Conservation (phyloP, 2,797 vertebrate species). For the Ctenopoma kingsleyae region DNA sequence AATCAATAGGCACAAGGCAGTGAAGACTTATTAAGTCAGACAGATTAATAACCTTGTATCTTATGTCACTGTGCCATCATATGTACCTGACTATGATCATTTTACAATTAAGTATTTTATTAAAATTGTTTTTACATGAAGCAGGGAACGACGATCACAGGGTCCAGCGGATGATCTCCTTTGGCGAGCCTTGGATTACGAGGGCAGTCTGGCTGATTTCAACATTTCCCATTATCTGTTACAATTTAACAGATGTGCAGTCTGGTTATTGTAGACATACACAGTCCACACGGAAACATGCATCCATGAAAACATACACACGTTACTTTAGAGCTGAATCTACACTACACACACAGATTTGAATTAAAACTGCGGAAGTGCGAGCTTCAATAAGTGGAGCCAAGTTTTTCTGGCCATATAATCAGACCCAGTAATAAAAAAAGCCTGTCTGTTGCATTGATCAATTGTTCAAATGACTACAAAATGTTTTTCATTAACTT, state of each 20-base stretch:
- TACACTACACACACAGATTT: background rate
- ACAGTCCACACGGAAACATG: background rate
- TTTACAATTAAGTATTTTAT: too few relatives aligned
- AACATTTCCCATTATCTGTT: constrained; percentile 62
- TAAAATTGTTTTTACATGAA: constrained; percentile 38
- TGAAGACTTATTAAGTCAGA: background rate
- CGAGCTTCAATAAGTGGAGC: too few relatives aligned
- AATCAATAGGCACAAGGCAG: constrained; percentile 3
- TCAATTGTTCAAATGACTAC: too few relatives aligned
- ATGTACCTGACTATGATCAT: constrained; percentile 11
- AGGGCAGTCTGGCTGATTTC: constrained; percentile 62
- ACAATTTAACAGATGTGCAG: constrained; percentile 63
- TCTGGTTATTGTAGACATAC: constrained; percentile 40
- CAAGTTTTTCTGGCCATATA: too few relatives aligned
- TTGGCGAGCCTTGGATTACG: constrained; percentile 39
- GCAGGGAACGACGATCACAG: constrained; percentile 44
- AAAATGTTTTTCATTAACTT: too few relatives aligned
- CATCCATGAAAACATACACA: background rate
- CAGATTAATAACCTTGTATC: background rate
- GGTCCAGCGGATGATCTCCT: constrained; percentile 41
- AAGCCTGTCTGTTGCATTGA: too few relatives aligned
- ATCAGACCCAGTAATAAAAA: too few relatives aligned
- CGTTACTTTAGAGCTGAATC: background rate
- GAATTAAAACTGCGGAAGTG: too few relatives aligned
- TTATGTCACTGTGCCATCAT: constrained; percentile 18